Evolutionary conservation across 2,797 vertebrate genomes (phyloP), one percentile per base, ranked within the genome.

Genomic region (Champsocephalus gunnari): DNA sequence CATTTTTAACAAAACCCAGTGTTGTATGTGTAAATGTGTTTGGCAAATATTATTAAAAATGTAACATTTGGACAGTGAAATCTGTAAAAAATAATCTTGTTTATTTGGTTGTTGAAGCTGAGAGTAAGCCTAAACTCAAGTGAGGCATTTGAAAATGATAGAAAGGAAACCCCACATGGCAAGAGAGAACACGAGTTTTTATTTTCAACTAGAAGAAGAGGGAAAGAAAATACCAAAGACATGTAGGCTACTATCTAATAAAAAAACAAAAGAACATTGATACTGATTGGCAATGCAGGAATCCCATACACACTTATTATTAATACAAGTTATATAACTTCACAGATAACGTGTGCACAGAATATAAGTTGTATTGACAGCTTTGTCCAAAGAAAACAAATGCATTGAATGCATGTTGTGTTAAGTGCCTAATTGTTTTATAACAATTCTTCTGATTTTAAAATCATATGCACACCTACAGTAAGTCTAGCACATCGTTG

Each of bases 141-240:
- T 34, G 14, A 48, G 44, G 38, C 34, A 44, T 71, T 28, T 56
- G 14, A 75, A 71, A 80, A 56, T 14, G 16, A 24, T 38, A 57
- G 66, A 71, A 69, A 60, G 47, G 71, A 80, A 84, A 78, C 68
- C 21, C 64, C 24, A 14, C 32, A 45, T 47, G 72, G 16, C 9
- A 57, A 58, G 2, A 12, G 11, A 32, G 47, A 6, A 38, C 44
- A 61, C 13, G 1, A n/a, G 53, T 57, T 79, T 65, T 57, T 10
- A 71, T 44, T 58, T 68, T 13, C 11, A 47, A 12, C 21, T n/a
- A 10, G 5, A 53, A 55, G n/a, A 61, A 3, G 14, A 53, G 5
- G 16, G 70, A 72, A 79, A 73, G 21, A 69, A 78, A 50, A 73
- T 16, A 19, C 8, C 56, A 41, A 14, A 54, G 9, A 10, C 10